Evolutionary conservation across 1,140 invertebrate species (phyloP).

Genomic region (Orchestia grillus): DNA sequence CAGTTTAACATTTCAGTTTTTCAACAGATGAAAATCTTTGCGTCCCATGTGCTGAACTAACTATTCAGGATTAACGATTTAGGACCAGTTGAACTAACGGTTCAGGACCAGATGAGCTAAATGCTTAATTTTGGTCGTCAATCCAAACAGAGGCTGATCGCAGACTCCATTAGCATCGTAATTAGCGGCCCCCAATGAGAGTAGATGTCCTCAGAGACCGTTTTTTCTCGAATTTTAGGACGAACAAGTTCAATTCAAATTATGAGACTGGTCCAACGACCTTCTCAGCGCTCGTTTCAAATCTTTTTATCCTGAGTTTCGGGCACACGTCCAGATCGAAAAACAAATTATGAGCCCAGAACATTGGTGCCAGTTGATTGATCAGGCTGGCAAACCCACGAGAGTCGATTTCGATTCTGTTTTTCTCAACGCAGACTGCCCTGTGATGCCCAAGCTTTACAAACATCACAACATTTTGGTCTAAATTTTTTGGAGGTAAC

Average conservation of each 20-base stretch:
- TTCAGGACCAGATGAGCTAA: constrained; percentile 4
- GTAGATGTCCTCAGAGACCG: neutral
- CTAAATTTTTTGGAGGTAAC: neutral
- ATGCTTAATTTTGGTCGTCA: constrained; percentile 45
- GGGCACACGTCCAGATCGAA: neutral
- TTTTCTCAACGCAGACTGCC: neutral
- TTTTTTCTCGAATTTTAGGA: neutral
- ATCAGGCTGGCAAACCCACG: neutral
- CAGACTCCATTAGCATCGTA: constrained; percentile 43
- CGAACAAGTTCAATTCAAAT: neutral
- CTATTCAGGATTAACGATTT: too few species aligned
- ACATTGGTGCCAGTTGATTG: neutral
- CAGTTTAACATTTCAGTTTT: neutral
- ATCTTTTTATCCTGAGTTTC: neutral
- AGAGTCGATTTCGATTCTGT: neutral
- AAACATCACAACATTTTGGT: neutral
- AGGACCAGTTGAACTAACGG: neutral
- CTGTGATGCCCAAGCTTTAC: neutral
- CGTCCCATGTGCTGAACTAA: neutral
- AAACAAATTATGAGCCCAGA: neutral
- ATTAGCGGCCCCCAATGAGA: constrained; percentile 31
- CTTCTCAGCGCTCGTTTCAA: neutral
- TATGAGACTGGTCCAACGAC: neutral
- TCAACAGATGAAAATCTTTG: neutral
- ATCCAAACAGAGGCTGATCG: constrained; percentile 39